Conservation (phyloP, 2,888 invertebrate genomes). For the Bombylius discolor region DNA sequence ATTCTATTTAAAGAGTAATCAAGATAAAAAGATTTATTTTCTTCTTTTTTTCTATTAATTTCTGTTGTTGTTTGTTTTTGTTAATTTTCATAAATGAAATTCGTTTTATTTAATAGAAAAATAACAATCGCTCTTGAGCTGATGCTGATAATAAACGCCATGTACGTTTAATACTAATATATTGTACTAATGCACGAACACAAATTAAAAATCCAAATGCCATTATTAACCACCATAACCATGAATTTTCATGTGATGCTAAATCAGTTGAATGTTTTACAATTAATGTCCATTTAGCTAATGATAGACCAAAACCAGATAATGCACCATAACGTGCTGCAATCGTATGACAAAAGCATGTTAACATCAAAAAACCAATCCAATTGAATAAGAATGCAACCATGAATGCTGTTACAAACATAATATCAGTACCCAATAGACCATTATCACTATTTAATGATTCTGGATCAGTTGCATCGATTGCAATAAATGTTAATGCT, state of each 20-base stretch:
- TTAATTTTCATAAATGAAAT: too few relatives aligned
- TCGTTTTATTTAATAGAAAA: slow-evolving; percentile 55
- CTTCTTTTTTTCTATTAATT: too few relatives aligned
- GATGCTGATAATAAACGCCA: slow-evolving; percentile 77
- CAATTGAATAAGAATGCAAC: slow-evolving; percentile 93
- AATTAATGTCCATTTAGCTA: slow-evolving; percentile 91
- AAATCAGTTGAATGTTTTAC: slow-evolving; percentile 83
- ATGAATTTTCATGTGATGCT: slow-evolving; percentile 75
- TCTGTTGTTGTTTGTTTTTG: too few relatives aligned
- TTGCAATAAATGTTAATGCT: slow-evolving; percentile 59
- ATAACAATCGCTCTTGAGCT: slow-evolving; percentile 73
- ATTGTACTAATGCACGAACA: slow-evolving; percentile 74
- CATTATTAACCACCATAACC: slow-evolving; percentile 89
- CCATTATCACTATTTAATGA: slow-evolving; percentile 65
- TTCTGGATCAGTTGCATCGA: slow-evolving; percentile 55
- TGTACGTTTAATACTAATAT: slow-evolving; percentile 76
- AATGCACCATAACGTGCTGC: slow-evolving; percentile 86
- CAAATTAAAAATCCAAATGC: slow-evolving; percentile 80
- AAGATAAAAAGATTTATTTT: too few relatives aligned
- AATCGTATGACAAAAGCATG: slow-evolving; percentile 90
- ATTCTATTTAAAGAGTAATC: too few relatives aligned
- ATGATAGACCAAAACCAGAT: slow-evolving; percentile 81
- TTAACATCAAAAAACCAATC: slow-evolving; percentile 80
- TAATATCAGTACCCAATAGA: slow-evolving; percentile 80
- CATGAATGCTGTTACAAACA: slow-evolving; percentile 88